Conservation (phyloP, 2,797 vertebrate species). For the Anguilla obscura region DNA sequence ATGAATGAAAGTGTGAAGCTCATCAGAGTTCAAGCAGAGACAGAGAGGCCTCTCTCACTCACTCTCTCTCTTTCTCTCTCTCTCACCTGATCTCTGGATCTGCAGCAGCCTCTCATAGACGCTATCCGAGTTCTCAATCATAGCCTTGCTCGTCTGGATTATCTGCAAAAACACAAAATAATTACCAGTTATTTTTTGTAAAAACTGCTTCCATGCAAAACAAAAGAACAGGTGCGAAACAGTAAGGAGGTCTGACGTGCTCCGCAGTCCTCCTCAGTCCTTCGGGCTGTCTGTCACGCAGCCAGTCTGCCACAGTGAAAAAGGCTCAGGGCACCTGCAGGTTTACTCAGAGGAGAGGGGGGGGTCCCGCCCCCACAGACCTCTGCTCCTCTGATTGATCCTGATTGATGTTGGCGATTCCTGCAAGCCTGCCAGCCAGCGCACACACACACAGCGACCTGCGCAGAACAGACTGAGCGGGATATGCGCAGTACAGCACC, state of each 20-base stretch:
- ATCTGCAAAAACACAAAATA: conserved; percentile 75
- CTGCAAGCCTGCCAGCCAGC: not conserved
- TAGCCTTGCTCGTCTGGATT: conserved; percentile 87
- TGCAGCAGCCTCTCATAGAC: conserved; percentile 90
- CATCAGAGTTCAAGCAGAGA: conserved; percentile 29
- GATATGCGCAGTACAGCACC: not conserved
- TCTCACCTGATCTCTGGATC: conserved; percentile 91
- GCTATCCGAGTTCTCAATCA: conserved; percentile 84
- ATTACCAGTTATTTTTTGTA: conserved; percentile 19
- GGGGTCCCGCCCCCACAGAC: not conserved
- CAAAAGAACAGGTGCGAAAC: not conserved
- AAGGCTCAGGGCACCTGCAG: not conserved
- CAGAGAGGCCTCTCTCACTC: not conserved
- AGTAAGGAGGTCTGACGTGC: not conserved
- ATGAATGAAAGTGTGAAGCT: conserved; percentile 3
- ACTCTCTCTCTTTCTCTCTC: not conserved
- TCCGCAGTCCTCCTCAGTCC: not conserved
- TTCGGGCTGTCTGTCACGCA: not conserved
- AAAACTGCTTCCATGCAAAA: not conserved
- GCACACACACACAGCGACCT: not conserved
- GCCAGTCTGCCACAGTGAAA: not conserved
- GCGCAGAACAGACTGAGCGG: not conserved
- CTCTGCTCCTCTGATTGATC: conserved; percentile 11
- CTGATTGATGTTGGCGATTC: not conserved
- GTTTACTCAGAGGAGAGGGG: not conserved